Evolutionary conservation across 2,888 invertebrate genomes (phyloP).

Genomic region (Lasioglossum figueresi): DNA sequence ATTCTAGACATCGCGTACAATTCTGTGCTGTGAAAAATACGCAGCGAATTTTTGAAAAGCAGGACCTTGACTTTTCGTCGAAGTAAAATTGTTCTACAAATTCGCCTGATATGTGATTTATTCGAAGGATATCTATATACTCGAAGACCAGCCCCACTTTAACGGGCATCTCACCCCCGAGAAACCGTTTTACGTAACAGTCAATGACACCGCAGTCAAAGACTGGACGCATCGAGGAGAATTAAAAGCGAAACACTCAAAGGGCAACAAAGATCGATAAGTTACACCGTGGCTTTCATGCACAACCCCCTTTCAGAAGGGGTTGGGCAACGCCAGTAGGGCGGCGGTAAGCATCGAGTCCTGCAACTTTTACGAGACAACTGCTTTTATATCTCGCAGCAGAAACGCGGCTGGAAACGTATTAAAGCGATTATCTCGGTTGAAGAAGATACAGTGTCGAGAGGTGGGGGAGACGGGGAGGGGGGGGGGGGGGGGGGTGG

Average conservation of each 20-base stretch:
- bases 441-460: conserved; percentile 44
- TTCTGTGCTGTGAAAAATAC: too few relatives aligned
- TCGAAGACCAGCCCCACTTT: too few relatives aligned
- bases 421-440: conserved; percentile 72
- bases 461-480: background rate
- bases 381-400: conserved; percentile 62
- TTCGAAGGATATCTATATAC: too few relatives aligned
- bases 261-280: conserved; percentile 57
- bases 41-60: too few relatives aligned
- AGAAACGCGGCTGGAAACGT: conserved; percentile 66
- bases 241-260: conserved; percentile 56
- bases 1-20: too few relatives aligned
- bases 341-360: conserved; percentile 51
- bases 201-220: conserved; percentile 40
- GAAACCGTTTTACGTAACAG: conserved; percentile 34
- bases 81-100: too few relatives aligned
- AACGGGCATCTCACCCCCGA: too few relatives aligned
- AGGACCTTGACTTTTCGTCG: too few relatives aligned
- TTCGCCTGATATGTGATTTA: too few relatives aligned
- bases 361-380: conserved; percentile 68
- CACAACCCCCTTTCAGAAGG: background rate
- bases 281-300: conserved; percentile 50
- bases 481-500: background rate
- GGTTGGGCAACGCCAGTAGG: background rate
- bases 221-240: conserved; percentile 37